Percentiles rank a stretch among this genome's conserved stretches.
Evolutionary conservation across 1,140 invertebrate species (phyloP).

Genomic region (Eubasilissa regina): DNA sequence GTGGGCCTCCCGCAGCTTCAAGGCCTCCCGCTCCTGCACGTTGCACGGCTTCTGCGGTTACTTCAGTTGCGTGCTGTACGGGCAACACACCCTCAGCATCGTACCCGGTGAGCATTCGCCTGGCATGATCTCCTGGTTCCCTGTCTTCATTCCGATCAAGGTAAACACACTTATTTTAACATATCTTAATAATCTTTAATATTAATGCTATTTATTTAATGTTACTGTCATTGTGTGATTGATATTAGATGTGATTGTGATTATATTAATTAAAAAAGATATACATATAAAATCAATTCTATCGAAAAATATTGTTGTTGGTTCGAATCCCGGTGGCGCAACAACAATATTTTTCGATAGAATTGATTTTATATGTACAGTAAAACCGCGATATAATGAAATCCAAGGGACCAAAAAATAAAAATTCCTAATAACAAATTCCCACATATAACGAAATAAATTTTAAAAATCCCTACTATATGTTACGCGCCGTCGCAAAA

Average conservation of each 20-base stretch:
- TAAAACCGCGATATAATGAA: too few relatives aligned
- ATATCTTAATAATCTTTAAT: not conserved
- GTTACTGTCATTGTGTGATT: not conserved
- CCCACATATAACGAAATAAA: too few relatives aligned
- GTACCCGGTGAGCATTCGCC: conserved; percentile 89
- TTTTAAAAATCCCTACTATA: too few relatives aligned
- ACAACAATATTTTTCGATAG: not conserved
- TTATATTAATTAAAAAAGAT: too few relatives aligned
- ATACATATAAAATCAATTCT: not conserved
- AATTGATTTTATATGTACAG: too few relatives aligned
- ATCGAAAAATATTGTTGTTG: not conserved
- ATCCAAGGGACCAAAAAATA: too few relatives aligned
- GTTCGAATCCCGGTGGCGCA: not conserved
- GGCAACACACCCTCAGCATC: conserved; percentile 90
- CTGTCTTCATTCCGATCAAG: conserved; percentile 92
- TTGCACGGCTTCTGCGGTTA: conserved; percentile 96
- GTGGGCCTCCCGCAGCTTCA: conserved; percentile 80
- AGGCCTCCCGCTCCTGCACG: conserved; percentile 81
- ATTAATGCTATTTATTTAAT: conserved; percentile 18
- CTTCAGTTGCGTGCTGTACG: conserved; percentile 91
- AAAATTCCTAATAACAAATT: too few relatives aligned
- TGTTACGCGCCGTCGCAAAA: too few relatives aligned
- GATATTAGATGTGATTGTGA: not conserved
- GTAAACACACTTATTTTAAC: conserved; percentile 68
- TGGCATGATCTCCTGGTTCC: conserved; percentile 98